Evolutionary conservation across 2,797 vertebrate genomes (phyloP).

Genomic region (Poeciliopsis infans): DNA sequence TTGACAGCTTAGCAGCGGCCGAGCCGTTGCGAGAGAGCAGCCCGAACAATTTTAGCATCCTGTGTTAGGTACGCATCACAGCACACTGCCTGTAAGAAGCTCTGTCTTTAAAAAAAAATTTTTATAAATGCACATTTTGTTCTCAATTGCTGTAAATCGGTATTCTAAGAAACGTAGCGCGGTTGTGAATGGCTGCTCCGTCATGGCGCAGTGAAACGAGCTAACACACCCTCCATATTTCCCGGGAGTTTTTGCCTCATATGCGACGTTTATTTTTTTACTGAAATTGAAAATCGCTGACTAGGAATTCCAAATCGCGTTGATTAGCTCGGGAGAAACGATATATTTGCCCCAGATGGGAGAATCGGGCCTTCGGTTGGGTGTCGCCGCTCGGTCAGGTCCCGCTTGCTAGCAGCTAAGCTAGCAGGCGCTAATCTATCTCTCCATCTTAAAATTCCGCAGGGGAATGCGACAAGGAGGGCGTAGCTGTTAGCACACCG

Average conservation of each 20-base stretch:
- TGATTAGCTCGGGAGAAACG: rapidly evolving
- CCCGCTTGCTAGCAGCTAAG: conserved; percentile 46
- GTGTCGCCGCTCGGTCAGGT: conserved; percentile 48
- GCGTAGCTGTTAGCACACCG: conserved; percentile 69
- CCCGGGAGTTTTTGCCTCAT: conserved; percentile 27
- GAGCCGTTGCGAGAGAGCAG: conserved; percentile 41
- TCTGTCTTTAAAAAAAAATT: background rate
- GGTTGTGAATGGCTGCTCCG: conserved; percentile 21
- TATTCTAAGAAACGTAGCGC: background rate
- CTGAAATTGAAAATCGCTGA: background rate
- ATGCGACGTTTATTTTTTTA: background rate
- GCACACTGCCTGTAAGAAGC: background rate
- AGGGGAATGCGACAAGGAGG: conserved; percentile 78
- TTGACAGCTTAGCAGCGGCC: conserved; percentile 69
- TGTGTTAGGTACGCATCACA: conserved; percentile 4
- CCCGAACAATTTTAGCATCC: conserved; percentile 25
- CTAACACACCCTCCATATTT: conserved; percentile 49
- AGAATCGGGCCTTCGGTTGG: background rate
- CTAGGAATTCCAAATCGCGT: background rate
- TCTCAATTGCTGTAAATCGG: background rate
- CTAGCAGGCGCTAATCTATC: conserved; percentile 62
- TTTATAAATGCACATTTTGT: background rate
- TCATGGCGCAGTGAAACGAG: conserved; percentile 14
- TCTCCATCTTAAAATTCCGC: conserved; percentile 77
- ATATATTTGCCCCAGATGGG: rapidly evolving